Evolutionary conservation across 2,113 vertebrate species (phyloP).

Genomic region (Calidris pygmaea): DNA sequence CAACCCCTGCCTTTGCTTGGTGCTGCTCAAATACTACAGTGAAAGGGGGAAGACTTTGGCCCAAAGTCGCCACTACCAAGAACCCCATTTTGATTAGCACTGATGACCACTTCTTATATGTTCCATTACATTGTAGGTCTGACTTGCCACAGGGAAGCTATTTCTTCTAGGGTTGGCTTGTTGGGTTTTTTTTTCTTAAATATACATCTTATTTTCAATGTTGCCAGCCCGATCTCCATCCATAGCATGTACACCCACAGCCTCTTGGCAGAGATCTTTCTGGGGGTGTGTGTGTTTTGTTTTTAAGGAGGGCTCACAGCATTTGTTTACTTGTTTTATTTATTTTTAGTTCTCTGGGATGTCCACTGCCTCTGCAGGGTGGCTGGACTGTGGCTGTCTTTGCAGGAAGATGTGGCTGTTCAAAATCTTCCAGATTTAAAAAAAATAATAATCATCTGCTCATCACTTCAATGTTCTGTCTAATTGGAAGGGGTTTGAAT

Average conservation of each 20-base stretch:
- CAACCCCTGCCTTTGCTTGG: not conserved
- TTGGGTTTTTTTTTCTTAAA: not conserved
- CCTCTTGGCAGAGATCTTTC: not conserved
- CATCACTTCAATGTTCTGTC: not conserved
- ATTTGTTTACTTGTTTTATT: not conserved
- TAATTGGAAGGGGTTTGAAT: not conserved
- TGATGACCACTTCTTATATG: not conserved
- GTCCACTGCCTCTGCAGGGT: not conserved
- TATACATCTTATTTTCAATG: not conserved
- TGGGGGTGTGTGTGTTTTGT: not conserved
- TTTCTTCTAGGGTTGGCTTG: not conserved
- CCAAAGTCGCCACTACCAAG: not conserved
- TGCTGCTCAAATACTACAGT: not conserved
- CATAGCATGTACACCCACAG: not conserved
- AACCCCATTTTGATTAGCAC: not conserved
- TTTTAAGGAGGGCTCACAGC: not conserved
- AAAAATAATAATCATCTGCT: not conserved
- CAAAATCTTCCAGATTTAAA: not conserved
- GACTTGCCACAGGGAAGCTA: not conserved
- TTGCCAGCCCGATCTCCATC: conserved; percentile 3
- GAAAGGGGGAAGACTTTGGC: not conserved
- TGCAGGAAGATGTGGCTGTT: not conserved
- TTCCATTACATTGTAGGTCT: not conserved
- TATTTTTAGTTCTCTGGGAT: not conserved
- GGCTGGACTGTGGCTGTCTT: not conserved